Base-by-base conservation (phyloP, 2,797 vertebrate species). In the Apogon hyalosoma region DNA sequence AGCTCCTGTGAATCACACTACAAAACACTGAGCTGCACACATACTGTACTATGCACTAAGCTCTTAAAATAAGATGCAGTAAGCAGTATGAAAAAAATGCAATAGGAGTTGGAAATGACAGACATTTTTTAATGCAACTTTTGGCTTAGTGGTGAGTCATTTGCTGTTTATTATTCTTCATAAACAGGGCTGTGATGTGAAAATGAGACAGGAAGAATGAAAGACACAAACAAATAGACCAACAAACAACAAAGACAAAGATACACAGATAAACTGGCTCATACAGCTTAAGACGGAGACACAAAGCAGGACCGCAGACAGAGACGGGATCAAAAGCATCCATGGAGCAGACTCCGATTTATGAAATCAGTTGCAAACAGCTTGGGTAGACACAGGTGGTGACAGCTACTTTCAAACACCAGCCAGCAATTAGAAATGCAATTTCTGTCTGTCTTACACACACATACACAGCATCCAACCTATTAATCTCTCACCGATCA, bases 401-500 rank as follows among this genome's bases (percentile, higher is more conserved):
- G 2, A 49, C 16, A 55, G 41, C n/a, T 4, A 53, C 59, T 39
- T 21, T 28, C 61, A 45, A 40, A 39, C 41, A 40, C 15, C 24
- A 24, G 12, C 24, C 11, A 14, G 41, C 57, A 10, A 21, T 51
- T 15, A 66, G 19, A 60, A 46, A 21, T 45, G 48, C 15, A 31
- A 52, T 49, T 46, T 56, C 45, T 28, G 16, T 50, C 33, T 51
- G 38, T 53, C 67, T 62, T 24, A 61, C 43, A 48, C 24, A 43
- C 66, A 10, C 43, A 45, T 19, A 43, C 66, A 10, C 69, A 14
- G 62, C 54, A 52, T 3, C 24, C 15, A 36, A 83, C 50, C 66
- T 65, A 82, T 77, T 80, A 75, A 66, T 77, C 61, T 66, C 74
- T 63, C 72, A 54, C 76, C 33, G 3, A 36, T 82, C 52, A 70